These are phyloP conservation scores for Electrona antarctica DNA, from an alignment of 2,113 vertebrate genomes.

Conservation along the genomic window DNA sequence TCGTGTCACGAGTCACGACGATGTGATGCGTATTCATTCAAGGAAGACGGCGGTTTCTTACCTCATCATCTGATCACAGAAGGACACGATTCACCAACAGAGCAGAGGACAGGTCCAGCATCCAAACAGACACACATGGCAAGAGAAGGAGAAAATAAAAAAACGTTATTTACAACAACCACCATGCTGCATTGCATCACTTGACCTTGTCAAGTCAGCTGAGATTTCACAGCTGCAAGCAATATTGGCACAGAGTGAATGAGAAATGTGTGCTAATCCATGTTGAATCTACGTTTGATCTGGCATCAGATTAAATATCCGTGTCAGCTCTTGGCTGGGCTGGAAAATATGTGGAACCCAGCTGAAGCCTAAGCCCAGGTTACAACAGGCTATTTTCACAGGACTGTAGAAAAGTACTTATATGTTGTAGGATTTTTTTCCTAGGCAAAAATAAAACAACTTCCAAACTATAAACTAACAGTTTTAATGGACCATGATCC, in stretches of 20 bases:
- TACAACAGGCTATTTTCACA: not conserved
- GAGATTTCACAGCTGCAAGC: not conserved
- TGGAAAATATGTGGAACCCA: not conserved
- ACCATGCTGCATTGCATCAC: not conserved
- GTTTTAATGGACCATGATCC: too few species aligned
- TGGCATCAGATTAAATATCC: not conserved
- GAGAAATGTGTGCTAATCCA: too few species aligned
- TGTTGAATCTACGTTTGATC: constrained; percentile 9
- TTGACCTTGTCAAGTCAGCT: not conserved
- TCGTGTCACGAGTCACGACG: too few species aligned
- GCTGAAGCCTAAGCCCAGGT: constrained; percentile 1
- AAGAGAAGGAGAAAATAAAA: constrained; percentile 30
- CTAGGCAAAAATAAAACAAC: too few species aligned
- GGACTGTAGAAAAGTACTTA: not conserved
- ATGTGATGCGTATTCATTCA: not conserved
- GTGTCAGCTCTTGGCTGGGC: not conserved
- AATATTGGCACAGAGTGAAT: not conserved
- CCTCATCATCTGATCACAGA: constrained; percentile 77
- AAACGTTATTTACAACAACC: constrained; percentile 20
- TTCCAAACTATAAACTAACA: too few species aligned
- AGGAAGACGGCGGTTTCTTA: constrained; percentile 65
- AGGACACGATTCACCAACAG: constrained; percentile 19
- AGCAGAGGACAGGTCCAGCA: constrained; percentile 21
- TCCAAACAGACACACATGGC: constrained; percentile 37
- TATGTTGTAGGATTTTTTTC: not conserved